Conservation (phyloP, 2,888 invertebrate species). For the Epinotia demarniana region DNA sequence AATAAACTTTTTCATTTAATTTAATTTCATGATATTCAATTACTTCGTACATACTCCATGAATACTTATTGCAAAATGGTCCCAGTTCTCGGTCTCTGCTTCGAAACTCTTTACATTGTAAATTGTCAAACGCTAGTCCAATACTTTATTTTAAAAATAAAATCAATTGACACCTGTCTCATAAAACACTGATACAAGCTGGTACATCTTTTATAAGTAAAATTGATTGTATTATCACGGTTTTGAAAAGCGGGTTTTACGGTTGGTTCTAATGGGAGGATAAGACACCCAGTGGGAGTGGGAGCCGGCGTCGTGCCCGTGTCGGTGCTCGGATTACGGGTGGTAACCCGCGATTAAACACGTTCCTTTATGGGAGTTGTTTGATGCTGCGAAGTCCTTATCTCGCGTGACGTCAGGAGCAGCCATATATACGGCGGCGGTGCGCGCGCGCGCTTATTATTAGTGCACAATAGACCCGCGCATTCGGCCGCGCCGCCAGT, state of each 20-base stretch:
- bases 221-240: background rate
- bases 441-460: slow-evolving; percentile 77
- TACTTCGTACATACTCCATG: too few species aligned
- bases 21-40: too few species aligned
- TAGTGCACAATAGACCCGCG: slow-evolving; percentile 69
- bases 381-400: slow-evolving; percentile 56
- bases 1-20: too few species aligned
- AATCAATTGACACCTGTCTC: background rate
- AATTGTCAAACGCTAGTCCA: background rate
- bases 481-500: slow-evolving; percentile 63
- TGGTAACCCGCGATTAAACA: slow-evolving; percentile 56
- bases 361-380: slow-evolving; percentile 53
- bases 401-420: slow-evolving; percentile 70
- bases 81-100: background rate
- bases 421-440: slow-evolving; percentile 70
- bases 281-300: background rate
- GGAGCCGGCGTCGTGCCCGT: background rate
- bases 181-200: background rate
- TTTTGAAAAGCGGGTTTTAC: slow-evolving; percentile 17
- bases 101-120: background rate
- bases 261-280: slow-evolving; percentile 16
- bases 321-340: slow-evolving; percentile 14
- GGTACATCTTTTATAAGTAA: background rate
- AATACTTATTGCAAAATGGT: too few species aligned
- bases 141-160: background rate